Evolutionary conservation across 2,113 vertebrate genomes (phyloP).

Genomic region (Mastomys natalensis): DNA sequence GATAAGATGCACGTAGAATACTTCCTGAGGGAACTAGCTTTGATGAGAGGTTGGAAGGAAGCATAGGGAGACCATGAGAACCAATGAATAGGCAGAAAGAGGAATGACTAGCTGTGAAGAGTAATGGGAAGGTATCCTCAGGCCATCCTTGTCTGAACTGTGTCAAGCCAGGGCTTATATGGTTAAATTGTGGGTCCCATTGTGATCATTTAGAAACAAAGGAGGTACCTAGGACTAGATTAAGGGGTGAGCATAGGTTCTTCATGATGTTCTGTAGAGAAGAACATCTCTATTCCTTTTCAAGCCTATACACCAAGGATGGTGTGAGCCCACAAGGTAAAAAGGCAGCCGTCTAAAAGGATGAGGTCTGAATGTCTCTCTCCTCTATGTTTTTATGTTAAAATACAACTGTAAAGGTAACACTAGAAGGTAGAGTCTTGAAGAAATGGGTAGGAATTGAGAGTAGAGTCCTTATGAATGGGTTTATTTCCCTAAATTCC

Average conservation of each 20-base stretch:
- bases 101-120: not conserved
- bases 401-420: not conserved
- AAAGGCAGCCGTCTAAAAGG: not conserved
- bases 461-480: not conserved
- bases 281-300: too few relatives aligned
- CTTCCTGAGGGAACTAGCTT: not conserved
- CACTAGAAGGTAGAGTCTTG: not conserved
- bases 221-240: not conserved
- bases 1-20: not conserved
- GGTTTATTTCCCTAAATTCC: not conserved
- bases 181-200: not conserved
- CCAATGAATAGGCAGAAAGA: not conserved
- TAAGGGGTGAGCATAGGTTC: not conserved
- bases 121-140: not conserved
- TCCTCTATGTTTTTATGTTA: not conserved
- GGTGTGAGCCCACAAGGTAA: not conserved
- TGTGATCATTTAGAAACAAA: not conserved
- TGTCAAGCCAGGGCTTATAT: rapidly evolving
- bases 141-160: not conserved
- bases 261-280: not conserved
- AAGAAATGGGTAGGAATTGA: not conserved
- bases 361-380: not conserved
- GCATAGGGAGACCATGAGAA: not conserved
- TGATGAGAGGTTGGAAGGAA: not conserved
- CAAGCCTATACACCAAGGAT: not conserved